Percentiles rank a stretch among this genome's conserved stretches.
phyloP scores from a whole-genome alignment of 1,140 invertebrate genomes.

The Trichonephila clavata region DNA sequence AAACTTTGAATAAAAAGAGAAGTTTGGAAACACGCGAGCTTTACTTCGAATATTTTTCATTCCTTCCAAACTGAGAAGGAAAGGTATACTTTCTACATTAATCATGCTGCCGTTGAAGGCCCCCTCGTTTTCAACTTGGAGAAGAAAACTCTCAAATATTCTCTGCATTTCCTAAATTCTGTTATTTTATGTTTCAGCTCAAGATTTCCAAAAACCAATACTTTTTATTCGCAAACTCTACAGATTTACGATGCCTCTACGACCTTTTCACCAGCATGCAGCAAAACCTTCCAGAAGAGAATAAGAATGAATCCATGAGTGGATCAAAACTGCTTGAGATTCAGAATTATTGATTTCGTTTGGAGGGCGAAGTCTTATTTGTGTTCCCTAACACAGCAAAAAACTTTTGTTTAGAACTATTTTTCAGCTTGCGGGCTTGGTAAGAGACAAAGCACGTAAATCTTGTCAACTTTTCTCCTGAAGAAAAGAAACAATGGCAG shows the following conservation, averaged over 20 bases:
- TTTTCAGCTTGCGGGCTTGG: conserved; percentile 27
- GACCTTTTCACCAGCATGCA: conserved; percentile 9
- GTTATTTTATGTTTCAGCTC: conserved; percentile 15
- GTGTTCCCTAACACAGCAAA: conserved; percentile 13
- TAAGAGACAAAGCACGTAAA: conserved; percentile 24
- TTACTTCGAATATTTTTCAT: neutral
- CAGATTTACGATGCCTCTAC: conserved; percentile 23
- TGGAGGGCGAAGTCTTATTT: conserved; percentile 6
- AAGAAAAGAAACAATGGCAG: neutral
- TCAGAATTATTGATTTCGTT: conserved; percentile 50
- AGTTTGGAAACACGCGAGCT: neutral
- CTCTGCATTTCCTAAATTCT: conserved; percentile 32
- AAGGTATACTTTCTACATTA: conserved; percentile 11
- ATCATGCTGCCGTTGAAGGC: conserved; percentile 26
- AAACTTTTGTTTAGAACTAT: conserved; percentile 35
- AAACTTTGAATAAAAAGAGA: neutral
- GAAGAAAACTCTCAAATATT: conserved; percentile 6
- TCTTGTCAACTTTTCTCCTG: conserved; percentile 15
- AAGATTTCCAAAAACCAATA: conserved; percentile 47
- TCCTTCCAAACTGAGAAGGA: neutral
- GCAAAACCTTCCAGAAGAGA: neutral
- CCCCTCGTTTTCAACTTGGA: neutral
- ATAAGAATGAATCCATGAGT: conserved; percentile 40
- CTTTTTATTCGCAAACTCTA: conserved; percentile 50
- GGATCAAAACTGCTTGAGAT: conserved; percentile 51